A percentile compares a stretch with the other conserved stretches of the same genome.
Evolutionary conservation across 30 jellyfish, hydroid and myxozoan genomes (phyloP).

Genomic region (Cassiopea xamachana): DNA sequence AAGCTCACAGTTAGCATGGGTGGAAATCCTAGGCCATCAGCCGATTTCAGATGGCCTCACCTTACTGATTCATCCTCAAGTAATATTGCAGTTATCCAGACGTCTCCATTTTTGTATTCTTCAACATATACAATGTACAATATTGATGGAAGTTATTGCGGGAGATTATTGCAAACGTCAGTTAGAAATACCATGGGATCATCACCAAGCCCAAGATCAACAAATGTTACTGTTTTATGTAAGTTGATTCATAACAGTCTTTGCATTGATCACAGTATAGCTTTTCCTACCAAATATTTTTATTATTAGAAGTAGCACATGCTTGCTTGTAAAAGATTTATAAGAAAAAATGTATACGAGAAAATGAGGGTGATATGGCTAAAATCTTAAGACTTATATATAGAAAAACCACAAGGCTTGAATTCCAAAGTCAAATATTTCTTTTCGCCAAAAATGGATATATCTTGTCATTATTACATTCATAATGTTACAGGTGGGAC

Average conservation of each 20-base stretch:
- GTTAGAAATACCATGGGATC: not conserved
- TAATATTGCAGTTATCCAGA: not conserved
- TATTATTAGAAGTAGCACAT: no score
- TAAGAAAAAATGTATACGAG: no score
- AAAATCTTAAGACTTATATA: no score
- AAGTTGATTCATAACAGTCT: not conserved
- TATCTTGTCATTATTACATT: no score
- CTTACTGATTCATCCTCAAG: not conserved
- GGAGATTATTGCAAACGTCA: not conserved
- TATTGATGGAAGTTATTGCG: conserved; percentile 16
- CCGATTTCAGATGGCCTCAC: conserved; percentile 12
- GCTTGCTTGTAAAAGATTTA: no score
- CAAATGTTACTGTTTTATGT: conserved; percentile 25
- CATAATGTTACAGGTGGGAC: no score
- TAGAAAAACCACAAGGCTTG: no score
- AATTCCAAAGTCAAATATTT: no score
- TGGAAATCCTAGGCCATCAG: conserved; percentile 30
- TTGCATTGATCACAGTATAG: no score
- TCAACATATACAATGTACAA: not conserved
- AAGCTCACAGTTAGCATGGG: conserved; percentile 8
- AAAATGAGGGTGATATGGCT: no score
- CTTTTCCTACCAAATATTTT: no score
- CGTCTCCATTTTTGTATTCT: not conserved
- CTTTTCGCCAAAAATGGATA: no score
- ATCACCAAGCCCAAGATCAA: not conserved